Percentiles rank a stretch among this genome's conserved stretches.
These are phyloP conservation scores for Drosophila arizonae DNA, from an alignment of 1,140 invertebrate species.

Conservation along the genomic window DNA sequence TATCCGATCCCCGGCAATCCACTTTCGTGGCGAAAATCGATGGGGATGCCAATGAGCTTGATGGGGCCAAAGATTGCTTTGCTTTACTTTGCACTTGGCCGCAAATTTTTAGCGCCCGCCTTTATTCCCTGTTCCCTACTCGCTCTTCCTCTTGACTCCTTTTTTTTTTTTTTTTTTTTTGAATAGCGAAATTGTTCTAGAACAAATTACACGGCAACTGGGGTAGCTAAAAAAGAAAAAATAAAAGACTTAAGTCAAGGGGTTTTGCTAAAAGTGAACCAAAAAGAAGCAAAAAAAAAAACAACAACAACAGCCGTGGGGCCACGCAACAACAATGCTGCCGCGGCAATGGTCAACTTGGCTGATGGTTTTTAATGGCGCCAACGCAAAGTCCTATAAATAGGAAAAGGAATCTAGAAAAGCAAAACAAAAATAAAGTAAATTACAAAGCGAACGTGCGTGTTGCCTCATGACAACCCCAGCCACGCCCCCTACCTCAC, in stretches of 20 bases:
- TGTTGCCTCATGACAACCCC: slow-evolving; percentile 12
- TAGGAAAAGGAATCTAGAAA: slow-evolving; percentile 38
- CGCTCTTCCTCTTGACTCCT: slow-evolving; percentile 2
- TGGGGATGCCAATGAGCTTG: slow-evolving; percentile 37
- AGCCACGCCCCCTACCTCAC: background rate
- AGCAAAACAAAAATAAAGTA: slow-evolving; percentile 8
- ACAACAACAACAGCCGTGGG: no score
- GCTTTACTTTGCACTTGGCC: slow-evolving; percentile 44
- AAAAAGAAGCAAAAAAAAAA: no score
- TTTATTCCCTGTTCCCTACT: slow-evolving; percentile 6
- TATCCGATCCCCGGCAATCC: slow-evolving; percentile 36
- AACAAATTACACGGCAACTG: slow-evolving; percentile 60
- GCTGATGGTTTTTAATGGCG: slow-evolving; percentile 37
- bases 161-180: slow-evolving; percentile 6
- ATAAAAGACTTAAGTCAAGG: slow-evolving; percentile 8
- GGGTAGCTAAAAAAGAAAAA: slow-evolving; percentile 1
- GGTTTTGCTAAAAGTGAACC: slow-evolving; percentile 11
- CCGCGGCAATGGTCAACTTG: slow-evolving; percentile 33
- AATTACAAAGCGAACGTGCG: slow-evolving; percentile 65
- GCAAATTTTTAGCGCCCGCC: slow-evolving; percentile 19
- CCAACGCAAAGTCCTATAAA: slow-evolving; percentile 50
- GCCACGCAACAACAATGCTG: no score
- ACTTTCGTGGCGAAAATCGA: slow-evolving; percentile 53
- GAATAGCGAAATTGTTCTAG: slow-evolving; percentile 43
- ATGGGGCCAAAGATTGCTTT: slow-evolving; percentile 55